Conservation (phyloP, 23 tunicate species). For the Oikopleura albicans region DNA sequence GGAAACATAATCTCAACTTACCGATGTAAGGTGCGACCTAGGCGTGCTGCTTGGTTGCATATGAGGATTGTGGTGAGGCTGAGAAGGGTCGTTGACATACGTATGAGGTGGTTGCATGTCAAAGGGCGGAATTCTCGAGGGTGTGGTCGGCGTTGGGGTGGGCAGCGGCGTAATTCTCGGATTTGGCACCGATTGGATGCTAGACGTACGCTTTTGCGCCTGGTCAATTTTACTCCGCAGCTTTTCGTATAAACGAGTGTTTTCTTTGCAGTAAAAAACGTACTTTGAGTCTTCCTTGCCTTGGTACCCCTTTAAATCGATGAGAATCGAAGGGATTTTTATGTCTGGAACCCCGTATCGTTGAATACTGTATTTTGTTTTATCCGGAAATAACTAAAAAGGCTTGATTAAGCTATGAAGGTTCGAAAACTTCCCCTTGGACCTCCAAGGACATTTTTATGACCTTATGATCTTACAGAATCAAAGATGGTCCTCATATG, state of each 20-base stretch:
- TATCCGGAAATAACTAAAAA: slow-evolving; percentile 14
- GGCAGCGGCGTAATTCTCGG: neutral
- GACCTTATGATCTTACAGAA: no score
- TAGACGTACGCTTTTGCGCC: neutral
- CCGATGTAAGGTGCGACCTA: no score
- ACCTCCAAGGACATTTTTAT: no score
- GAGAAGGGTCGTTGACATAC: no score
- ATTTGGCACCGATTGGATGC: neutral
- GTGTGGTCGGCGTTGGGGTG: slow-evolving; percentile 1
- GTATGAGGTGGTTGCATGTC: no score
- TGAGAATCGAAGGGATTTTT: neutral
- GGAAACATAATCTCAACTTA: no score
- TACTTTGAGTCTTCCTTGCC: neutral
- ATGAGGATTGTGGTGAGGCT: no score
- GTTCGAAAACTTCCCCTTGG: no score
- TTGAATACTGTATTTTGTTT: neutral
- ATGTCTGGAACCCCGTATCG: neutral
- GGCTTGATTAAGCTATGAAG: no score
- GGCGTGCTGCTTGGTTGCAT: no score
- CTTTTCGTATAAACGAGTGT: neutral
- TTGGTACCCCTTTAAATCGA: neutral
- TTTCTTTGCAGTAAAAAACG: neutral
- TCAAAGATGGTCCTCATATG: no score
- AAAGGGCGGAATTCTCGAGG: neutral
- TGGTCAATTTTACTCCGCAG: neutral